A percentile compares a stretch with the other conserved stretches of the same genome.
These are phyloP conservation scores for Scolopax mira DNA, from an alignment of 2,113 vertebrate genomes.

Conservation along the genomic window DNA sequence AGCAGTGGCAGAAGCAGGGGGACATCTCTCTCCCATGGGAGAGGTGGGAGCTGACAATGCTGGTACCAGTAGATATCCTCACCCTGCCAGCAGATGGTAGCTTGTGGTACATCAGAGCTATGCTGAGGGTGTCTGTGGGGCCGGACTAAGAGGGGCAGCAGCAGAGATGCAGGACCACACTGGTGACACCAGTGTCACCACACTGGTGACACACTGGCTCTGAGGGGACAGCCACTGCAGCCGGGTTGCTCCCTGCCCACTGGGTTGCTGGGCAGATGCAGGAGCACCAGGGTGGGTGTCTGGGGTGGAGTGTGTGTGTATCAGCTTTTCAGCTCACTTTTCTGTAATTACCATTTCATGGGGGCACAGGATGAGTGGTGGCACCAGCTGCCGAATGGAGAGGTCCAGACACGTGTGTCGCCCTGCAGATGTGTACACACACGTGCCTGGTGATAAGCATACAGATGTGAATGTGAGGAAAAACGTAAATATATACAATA, in stretches of 20 bases:
- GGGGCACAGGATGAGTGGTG: background rate
- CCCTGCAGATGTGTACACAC: fast-evolving
- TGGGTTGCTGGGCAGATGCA: background rate
- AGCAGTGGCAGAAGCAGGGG: background rate
- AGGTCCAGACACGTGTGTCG: background rate
- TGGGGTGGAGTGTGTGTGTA: background rate
- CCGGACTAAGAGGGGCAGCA: fast-evolving
- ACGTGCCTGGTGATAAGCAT: background rate
- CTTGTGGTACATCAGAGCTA: background rate
- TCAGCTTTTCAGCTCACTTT: background rate
- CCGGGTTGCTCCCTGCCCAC: fast-evolving
- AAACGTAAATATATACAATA: conserved; percentile 3
- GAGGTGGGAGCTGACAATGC: background rate
- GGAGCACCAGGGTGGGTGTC: background rate
- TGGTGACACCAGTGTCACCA: background rate
- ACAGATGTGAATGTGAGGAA: background rate
- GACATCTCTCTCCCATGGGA: fast-evolving
- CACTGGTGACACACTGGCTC: fast-evolving
- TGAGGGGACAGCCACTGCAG: background rate
- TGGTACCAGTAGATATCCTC: background rate
- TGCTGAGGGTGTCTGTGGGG: fast-evolving
- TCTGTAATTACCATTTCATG: background rate
- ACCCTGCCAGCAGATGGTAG: fast-evolving
- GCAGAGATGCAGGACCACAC: background rate
- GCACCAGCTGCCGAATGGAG: background rate